Evolutionary conservation across 2,113 vertebrate species (phyloP).

Genomic region (Sclerurus mexicanus): DNA sequence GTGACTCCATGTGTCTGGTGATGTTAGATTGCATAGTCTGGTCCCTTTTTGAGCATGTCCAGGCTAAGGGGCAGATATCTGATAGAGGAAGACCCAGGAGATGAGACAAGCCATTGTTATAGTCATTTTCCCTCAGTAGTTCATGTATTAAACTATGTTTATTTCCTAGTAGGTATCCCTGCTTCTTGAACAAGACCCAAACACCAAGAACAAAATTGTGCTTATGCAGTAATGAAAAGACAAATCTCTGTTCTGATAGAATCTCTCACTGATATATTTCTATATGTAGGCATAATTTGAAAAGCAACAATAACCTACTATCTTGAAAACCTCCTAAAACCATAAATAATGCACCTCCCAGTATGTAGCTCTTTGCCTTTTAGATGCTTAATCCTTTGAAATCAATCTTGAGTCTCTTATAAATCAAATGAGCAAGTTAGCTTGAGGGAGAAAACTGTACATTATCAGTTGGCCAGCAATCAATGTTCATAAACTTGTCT

Average conservation of each 20-base stretch:
- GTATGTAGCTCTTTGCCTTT: neutral
- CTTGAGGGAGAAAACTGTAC: neutral
- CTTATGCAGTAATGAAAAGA: neutral
- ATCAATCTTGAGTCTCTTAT: neutral
- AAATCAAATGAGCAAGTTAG: neutral
- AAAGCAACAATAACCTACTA: neutral
- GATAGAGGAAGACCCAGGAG: neutral
- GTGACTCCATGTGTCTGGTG: neutral
- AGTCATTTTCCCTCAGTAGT: neutral
- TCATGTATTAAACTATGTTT: neutral
- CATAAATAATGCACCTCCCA: neutral
- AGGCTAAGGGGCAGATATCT: neutral
- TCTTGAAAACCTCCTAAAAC: neutral
- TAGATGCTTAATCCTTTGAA: neutral
- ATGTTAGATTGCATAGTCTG: neutral
- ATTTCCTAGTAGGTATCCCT: neutral
- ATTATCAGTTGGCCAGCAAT: neutral
- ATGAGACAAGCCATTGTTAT: neutral
- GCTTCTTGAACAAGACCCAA: neutral
- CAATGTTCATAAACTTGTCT: neutral
- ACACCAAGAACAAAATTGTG: neutral
- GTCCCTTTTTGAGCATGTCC: neutral
- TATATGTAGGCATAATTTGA: neutral
- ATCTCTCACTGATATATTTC: neutral
- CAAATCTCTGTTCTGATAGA: neutral